Evolutionary conservation across 2,888 invertebrate genomes (phyloP).

Genomic region (Eueremaeus valkanovi): DNA sequence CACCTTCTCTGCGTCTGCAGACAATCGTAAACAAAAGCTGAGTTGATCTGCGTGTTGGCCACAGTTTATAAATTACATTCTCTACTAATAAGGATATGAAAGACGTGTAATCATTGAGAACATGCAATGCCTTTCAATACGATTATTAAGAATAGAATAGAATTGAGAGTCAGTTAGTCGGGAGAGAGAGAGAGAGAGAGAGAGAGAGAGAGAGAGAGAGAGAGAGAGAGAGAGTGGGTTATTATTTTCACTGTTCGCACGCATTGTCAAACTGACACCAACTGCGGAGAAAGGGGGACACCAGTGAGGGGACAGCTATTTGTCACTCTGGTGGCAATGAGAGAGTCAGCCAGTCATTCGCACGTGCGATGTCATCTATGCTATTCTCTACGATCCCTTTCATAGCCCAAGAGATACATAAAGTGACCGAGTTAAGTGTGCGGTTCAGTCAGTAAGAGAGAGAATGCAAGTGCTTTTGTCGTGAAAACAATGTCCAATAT

Average conservation of each 20-base stretch:
- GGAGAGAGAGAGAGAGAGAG: background rate
- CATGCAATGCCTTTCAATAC: conserved; percentile 25
- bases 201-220: background rate
- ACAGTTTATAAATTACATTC: conserved; percentile 30
- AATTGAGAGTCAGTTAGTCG: conserved; percentile 8
- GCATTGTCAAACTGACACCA: conserved; percentile 26
- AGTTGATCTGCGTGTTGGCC: background rate
- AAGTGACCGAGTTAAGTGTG: too few species aligned
- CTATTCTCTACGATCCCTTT: background rate
- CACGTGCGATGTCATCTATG: conserved; percentile 24
- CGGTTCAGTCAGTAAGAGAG: too few species aligned
- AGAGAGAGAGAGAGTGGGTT: background rate
- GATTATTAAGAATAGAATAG: conserved; percentile 22
- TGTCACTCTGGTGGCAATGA: conserved; percentile 27
- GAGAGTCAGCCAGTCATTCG: conserved; percentile 14
- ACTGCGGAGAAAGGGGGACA: background rate
- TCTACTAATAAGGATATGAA: conserved; percentile 18
- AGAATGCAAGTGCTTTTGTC: too few species aligned
- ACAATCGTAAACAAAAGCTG: conserved; percentile 5
- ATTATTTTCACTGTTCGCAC: conserved; percentile 9
- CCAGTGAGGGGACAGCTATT: conserved; percentile 25
- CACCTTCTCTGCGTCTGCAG: background rate
- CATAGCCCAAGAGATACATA: background rate
- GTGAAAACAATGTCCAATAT: too few species aligned
- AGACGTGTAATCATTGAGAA: conserved; percentile 17